These are phyloP conservation scores for Bambusicola thoracicus DNA, from an alignment of 2,113 vertebrate species.

Conservation along the genomic window DNA sequence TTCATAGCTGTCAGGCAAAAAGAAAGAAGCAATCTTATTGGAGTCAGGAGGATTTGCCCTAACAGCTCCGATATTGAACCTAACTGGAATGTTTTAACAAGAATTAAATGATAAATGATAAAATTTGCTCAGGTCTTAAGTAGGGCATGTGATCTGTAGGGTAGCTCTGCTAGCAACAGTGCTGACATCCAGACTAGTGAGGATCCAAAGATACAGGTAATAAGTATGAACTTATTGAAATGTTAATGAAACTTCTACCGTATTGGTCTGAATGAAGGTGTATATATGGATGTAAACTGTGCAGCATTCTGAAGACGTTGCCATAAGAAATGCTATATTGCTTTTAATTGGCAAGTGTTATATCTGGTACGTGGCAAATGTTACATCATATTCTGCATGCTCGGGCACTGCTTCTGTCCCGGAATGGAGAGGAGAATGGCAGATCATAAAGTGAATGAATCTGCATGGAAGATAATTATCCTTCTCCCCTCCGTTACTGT, in stretches of 20 bases:
- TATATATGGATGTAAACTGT: neutral
- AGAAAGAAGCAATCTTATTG: neutral
- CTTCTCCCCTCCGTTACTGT: neutral
- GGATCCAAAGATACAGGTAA: neutral
- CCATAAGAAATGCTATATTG: neutral
- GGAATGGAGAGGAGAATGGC: neutral
- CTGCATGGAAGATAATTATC: neutral
- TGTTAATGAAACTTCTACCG: neutral
- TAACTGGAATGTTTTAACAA: neutral
- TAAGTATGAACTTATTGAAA: neutral
- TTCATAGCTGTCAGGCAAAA: neutral
- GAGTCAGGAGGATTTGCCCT: conserved; percentile 12
- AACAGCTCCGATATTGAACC: neutral
- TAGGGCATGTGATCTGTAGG: fast-evolving
- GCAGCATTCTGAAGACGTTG: neutral
- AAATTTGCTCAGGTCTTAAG: neutral
- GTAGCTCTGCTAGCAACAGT: neutral
- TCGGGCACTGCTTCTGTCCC: neutral
- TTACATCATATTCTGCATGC: neutral
- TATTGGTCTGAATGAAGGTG: neutral
- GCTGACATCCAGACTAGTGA: neutral
- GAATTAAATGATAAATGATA: neutral
- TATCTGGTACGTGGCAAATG: no score
- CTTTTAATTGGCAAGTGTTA: no score
- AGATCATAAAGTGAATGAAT: neutral